phyloP scores from a whole-genome alignment of 2,888 invertebrate species.

The Nomada hirtipes region DNA sequence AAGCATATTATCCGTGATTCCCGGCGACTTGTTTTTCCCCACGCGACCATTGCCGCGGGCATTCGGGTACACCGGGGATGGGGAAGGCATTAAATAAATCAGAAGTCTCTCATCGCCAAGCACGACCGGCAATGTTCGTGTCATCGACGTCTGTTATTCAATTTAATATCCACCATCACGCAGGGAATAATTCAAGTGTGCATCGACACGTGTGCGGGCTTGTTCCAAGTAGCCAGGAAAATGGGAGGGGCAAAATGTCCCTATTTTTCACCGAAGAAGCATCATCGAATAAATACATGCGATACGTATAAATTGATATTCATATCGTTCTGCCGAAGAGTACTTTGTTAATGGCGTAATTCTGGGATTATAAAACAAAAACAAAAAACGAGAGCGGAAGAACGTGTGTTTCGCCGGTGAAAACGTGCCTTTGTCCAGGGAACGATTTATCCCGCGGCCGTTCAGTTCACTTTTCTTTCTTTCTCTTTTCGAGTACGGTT shows the following conservation, averaged over 20 bases:
- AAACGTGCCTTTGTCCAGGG: constrained; percentile 24
- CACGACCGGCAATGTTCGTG: neutral
- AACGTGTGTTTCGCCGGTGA: constrained; percentile 5
- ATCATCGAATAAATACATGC: too few species aligned
- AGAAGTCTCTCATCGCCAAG: constrained; percentile 7
- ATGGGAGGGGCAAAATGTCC: neutral
- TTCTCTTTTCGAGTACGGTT: constrained; percentile 23
- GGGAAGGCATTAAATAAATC: constrained; percentile 36
- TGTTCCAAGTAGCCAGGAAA: too few species aligned
- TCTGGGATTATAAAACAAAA: too few species aligned
- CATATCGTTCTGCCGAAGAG: too few species aligned
- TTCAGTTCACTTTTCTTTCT: neutral
- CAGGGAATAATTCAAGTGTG: constrained; percentile 34
- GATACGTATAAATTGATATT: too few species aligned
- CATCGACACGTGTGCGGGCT: neutral
- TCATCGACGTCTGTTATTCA: constrained; percentile 46
- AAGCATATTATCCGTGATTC: constrained; percentile 40
- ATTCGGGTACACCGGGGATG: accelerated
- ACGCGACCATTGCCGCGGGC: neutral
- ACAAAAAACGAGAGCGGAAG: constrained; percentile 2
- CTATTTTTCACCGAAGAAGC: too few species aligned
- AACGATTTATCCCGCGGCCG: constrained; percentile 26
- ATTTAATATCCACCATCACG: constrained; percentile 36
- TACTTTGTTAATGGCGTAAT: too few species aligned
- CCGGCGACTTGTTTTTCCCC: neutral